phyloP scores from a whole-genome alignment of 2,888 invertebrate species.

The Prosopocoilus inquinatus region DNA sequence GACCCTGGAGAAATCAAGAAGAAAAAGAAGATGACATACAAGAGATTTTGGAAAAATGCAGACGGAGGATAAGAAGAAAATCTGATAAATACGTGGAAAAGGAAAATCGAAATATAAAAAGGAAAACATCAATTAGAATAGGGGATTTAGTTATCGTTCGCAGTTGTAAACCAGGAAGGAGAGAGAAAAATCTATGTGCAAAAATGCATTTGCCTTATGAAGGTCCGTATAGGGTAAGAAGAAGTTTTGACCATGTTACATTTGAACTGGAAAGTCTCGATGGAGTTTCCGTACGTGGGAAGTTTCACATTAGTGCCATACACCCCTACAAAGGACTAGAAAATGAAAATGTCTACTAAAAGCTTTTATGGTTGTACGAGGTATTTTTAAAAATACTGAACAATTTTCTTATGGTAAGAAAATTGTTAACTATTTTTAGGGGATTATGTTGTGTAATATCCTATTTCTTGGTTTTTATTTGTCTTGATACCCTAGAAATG shows the following conservation, averaged over 20 bases:
- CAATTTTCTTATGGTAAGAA: too few species aligned
- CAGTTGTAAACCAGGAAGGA: background rate
- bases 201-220: background rate
- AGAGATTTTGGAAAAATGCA: background rate
- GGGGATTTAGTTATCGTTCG: background rate
- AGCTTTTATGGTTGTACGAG: too few species aligned
- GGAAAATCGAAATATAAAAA: background rate
- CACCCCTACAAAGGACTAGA: background rate
- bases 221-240: background rate
- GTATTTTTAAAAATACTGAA: too few species aligned
- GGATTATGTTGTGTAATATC: too few species aligned
- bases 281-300: background rate
- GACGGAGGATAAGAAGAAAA: background rate
- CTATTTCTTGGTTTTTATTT: too few species aligned
- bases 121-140: background rate
- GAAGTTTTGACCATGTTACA: background rate
- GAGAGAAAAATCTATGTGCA: background rate
- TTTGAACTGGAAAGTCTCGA: background rate
- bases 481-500: too few species aligned
- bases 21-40: background rate
- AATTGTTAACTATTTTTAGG: too few species aligned
- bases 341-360: too few species aligned
- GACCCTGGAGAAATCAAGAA: background rate
- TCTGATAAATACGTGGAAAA: background rate
- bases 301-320: background rate